Evolutionary conservation across 2,888 invertebrate genomes (phyloP), one percentile per base, ranked within the genome.

Genomic region (Temnothorax ravouxi): DNA sequence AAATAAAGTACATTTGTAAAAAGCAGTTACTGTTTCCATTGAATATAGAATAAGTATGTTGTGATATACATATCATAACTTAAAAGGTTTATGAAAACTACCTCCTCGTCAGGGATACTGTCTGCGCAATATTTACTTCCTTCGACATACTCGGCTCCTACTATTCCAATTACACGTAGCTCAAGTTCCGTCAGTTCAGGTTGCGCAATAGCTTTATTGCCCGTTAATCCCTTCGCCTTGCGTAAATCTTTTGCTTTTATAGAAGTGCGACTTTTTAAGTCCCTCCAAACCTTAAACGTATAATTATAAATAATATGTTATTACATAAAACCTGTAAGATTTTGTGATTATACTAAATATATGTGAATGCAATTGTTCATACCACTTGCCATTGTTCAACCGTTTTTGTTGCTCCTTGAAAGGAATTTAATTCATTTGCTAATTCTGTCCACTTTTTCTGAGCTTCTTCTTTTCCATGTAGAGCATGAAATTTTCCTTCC

Each of bases 381-480:
- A 76, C n/a, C 64, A 84, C 80, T 69, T 80, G 84, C 69, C 71
- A 84, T 34, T 84, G 71, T 11, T 66, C 25, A 21, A 62, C 56
- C 2, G 8, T 80, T 52, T 84, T 84, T 52, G 18, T 15, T 0
- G 84, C 79, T 66, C 80, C 62, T 18, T 62, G 50, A 3, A 41
- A 50, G 0, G 47, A 21, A 66, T 76, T 76, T 6, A 76, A 52
- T 41, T 62, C 18, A 0, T 25, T 13, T 11, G 66, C 6, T 56
- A 79, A 44, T 47, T 62, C 59, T 25, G 18, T 13, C 79, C 83
- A 83, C 21, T 79, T 79, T 15, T 59, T 41, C 1, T 64, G 56
- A 34, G 34, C 6, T n/a, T 50, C 61, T 74, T 83, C 79, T 47
- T 74, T 79, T 18, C 83, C 79, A 44, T 67, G 47, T 9, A 79